These are phyloP conservation scores for Merodon equestris DNA, from an alignment of 2,888 invertebrate species.

Conservation along the genomic window DNA sequence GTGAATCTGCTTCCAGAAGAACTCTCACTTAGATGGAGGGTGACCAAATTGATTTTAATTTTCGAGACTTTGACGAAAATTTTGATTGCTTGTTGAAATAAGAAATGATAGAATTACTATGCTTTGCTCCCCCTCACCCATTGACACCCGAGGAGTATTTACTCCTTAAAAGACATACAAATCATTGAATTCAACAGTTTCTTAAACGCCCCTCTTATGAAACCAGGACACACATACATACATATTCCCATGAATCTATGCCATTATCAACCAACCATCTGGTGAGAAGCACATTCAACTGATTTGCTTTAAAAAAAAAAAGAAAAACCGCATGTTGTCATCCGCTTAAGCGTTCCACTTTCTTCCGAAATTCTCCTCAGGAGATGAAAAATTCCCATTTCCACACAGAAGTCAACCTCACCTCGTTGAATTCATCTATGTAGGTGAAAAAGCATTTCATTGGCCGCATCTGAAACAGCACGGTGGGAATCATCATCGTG, in stretches of 20 bases:
- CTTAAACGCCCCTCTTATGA: constrained; percentile 1
- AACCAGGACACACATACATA: too few species aligned
- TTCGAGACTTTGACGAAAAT: too few species aligned
- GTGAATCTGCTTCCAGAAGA: too few species aligned
- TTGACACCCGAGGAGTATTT: too few species aligned
- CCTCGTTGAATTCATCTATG: constrained; percentile 20
- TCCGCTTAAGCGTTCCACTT: constrained; percentile 22
- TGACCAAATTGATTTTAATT: too few species aligned
- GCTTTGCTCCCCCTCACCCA: too few species aligned
- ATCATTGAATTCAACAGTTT: constrained; percentile 38
- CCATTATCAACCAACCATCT: constrained; percentile 50
- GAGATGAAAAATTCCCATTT: constrained; percentile 37
- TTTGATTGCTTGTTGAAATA: too few species aligned
- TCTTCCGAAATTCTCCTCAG: constrained; percentile 39
- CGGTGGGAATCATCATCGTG: constrained; percentile 61
- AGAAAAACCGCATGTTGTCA: constrained; percentile 53
- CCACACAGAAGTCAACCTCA: constrained; percentile 9
- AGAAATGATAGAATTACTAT: too few species aligned
- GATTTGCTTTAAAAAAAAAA: constrained; percentile 55
- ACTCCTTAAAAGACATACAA: not conserved
- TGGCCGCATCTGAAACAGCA: constrained; percentile 45
- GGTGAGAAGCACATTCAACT: constrained; percentile 43
- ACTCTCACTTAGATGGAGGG: too few species aligned
- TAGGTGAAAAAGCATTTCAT: constrained; percentile 39
- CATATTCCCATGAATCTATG: constrained; percentile 7